Percentiles rank a stretch among this genome's conserved stretches.
These are phyloP conservation scores for Alviniconcha strummeri DNA, from an alignment of 2,888 invertebrate species.

Conservation along the genomic window DNA sequence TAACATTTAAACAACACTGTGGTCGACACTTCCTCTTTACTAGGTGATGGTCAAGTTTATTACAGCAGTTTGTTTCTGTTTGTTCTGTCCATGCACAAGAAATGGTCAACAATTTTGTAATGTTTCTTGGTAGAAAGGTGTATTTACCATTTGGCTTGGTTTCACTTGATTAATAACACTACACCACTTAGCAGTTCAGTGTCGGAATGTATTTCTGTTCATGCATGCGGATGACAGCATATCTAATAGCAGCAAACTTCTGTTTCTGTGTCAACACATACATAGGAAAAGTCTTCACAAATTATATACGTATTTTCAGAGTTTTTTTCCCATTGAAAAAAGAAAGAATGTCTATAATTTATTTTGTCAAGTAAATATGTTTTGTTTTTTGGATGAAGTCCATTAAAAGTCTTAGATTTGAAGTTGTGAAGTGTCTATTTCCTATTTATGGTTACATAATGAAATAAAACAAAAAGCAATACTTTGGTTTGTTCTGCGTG, in stretches of 20 bases:
- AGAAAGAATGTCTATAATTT: conserved; percentile 5
- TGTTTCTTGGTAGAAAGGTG: too few relatives aligned
- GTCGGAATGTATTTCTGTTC: too few relatives aligned
- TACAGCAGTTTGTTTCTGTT: too few relatives aligned
- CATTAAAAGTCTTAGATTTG: conserved; percentile 20
- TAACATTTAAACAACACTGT: too few relatives aligned
- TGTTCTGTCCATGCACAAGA: too few relatives aligned
- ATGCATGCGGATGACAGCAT: too few relatives aligned
- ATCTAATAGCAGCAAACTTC: conserved; percentile 14
- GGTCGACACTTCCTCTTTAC: too few relatives aligned
- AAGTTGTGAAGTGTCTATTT: conserved; percentile 36
- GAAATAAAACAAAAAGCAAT: conserved; percentile 30
- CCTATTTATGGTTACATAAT: conserved; percentile 35
- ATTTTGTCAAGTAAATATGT: background rate
- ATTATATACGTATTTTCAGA: background rate
- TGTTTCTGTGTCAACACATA: conserved; percentile 21
- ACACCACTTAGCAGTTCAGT: too few relatives aligned
- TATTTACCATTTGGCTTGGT: too few relatives aligned
- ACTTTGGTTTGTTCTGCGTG: background rate
- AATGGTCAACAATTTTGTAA: too few relatives aligned
- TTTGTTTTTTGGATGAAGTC: conserved; percentile 11
- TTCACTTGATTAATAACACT: too few relatives aligned
- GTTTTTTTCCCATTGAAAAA: background rate
- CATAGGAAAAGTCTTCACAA: conserved; percentile 22
- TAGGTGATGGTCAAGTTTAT: too few relatives aligned